These are phyloP conservation scores for Halcyon smyrnensis DNA, from an alignment of 2,797 vertebrate species.

Conservation along the genomic window DNA sequence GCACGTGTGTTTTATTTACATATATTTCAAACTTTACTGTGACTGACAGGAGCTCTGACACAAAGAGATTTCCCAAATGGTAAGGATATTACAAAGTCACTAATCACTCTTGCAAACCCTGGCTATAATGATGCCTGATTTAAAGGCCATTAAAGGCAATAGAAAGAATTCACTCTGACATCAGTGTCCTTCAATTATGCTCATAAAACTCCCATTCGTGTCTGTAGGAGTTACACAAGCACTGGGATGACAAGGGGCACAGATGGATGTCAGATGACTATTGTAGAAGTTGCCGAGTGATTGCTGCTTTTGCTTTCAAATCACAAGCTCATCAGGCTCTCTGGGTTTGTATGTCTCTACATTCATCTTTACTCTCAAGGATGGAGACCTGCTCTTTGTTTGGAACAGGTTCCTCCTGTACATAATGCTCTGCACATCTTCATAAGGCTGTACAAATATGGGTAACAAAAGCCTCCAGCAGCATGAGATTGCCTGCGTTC, in stretches of 20 bases:
- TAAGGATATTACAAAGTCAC: not conserved
- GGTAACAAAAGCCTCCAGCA: not conserved
- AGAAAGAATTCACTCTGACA: conserved; percentile 20
- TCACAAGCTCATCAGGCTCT: not conserved
- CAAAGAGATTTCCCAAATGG: not conserved
- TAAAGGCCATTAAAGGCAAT: conserved; percentile 4
- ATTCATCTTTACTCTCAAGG: not conserved
- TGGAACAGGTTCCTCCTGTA: not conserved
- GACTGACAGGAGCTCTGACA: not conserved
- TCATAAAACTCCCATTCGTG: not conserved
- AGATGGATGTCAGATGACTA: not conserved
- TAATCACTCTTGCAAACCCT: not conserved
- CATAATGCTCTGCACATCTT: not conserved
- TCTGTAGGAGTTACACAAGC: not conserved
- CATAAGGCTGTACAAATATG: not conserved
- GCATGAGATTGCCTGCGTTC: not conserved
- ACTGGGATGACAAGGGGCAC: not conserved
- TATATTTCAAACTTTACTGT: not conserved
- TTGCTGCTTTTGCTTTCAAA: not conserved
- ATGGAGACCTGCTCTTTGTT: not conserved
- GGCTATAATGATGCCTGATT: not conserved
- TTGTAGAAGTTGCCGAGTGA: not conserved
- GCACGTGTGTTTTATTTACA: not conserved
- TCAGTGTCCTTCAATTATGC: not conserved
- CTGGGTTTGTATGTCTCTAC: not conserved